Evolutionary conservation across 64 coral and sea anemone genomes (phyloP).

Genomic region (Dendrophyllia cribrosa): DNA sequence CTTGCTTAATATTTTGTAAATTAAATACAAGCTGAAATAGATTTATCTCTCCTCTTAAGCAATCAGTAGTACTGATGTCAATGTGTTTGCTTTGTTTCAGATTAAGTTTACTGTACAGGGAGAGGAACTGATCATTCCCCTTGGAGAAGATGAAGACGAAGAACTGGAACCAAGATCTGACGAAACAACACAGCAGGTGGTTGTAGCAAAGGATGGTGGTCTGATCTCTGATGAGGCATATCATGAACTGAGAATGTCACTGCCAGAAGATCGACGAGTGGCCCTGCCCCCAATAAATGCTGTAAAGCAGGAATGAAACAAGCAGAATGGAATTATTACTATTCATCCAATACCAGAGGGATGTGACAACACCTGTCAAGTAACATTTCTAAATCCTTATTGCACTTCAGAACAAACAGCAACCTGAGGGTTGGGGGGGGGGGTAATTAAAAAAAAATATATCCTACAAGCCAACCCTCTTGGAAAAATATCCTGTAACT

Average conservation of each 20-base stretch:
- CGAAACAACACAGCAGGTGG: background rate
- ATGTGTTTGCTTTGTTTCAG: background rate
- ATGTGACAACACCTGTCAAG: background rate
- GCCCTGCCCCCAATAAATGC: slow-evolving; percentile 22
- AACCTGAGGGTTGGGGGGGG: too few species aligned
- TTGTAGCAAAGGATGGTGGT: slow-evolving; percentile 43
- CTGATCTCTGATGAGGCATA: slow-evolving; percentile 59
- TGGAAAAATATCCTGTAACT: too few species aligned
- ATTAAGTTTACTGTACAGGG: slow-evolving; percentile 13
- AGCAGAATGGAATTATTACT: slow-evolving; percentile 29
- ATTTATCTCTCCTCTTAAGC: too few species aligned
- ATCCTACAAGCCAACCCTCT: too few species aligned
- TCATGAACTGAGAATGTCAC: slow-evolving; percentile 57
- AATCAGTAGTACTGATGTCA: background rate
- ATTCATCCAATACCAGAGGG: slow-evolving; percentile 35
- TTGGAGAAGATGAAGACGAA: background rate
- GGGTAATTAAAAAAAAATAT: too few species aligned
- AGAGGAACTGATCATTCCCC: background rate
- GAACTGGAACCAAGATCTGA: too few species aligned
- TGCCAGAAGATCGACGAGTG: background rate
- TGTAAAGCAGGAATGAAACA: background rate
- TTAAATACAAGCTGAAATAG: background rate
- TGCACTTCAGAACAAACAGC: background rate
- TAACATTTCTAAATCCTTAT: background rate
- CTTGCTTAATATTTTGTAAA: too few species aligned